Evolutionary conservation across 2,797 vertebrate genomes (phyloP).

Genomic region (Sus cebifrons): DNA sequence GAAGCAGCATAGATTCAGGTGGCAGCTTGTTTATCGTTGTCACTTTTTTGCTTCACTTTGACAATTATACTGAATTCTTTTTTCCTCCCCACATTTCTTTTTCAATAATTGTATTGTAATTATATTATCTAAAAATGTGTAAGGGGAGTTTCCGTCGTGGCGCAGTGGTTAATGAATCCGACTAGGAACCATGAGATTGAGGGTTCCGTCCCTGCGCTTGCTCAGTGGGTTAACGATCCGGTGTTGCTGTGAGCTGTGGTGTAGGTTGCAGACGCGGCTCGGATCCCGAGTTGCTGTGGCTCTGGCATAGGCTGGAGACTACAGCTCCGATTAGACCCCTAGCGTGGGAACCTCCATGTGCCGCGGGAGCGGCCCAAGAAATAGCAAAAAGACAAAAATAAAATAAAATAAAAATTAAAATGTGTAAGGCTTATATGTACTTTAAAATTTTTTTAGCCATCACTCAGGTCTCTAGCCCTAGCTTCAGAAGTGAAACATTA

Average conservation of each 20-base stretch:
- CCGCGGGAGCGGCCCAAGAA: too few relatives aligned
- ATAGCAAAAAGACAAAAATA: too few relatives aligned
- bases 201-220: too few relatives aligned
- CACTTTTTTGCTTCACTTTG: constrained; percentile 21
- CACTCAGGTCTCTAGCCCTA: background rate
- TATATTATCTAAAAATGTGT: background rate
- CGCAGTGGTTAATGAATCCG: too few relatives aligned
- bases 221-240: too few relatives aligned
- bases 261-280: too few relatives aligned
- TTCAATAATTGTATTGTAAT: background rate
- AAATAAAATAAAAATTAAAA: background rate
- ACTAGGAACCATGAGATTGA: too few relatives aligned
- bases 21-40: background rate
- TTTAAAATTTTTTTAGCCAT: background rate
- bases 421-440: background rate
- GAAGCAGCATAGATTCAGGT: background rate
- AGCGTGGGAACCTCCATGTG: too few relatives aligned
- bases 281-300: too few relatives aligned
- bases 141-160: background rate
- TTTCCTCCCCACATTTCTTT: background rate
- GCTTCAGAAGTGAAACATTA: constrained; percentile 29
- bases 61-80: constrained; percentile 38
- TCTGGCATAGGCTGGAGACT: too few relatives aligned
- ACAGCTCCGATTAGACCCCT: too few relatives aligned
- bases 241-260: too few relatives aligned